Conservation (phyloP, 2,888 invertebrate species). For the Aphidius colemani region DNA sequence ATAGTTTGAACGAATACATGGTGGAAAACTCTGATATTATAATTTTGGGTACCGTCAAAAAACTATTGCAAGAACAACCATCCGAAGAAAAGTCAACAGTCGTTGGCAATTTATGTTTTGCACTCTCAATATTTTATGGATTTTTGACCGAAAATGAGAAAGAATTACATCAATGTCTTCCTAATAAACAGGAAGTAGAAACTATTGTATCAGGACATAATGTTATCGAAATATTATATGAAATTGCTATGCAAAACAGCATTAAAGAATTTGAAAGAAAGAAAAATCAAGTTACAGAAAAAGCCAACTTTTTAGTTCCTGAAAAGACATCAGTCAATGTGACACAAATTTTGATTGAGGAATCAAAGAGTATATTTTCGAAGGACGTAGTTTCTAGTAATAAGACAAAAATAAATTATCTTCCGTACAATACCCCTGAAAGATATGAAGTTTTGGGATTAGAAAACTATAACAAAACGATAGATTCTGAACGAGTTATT, state of each 20-base stretch:
- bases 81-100: too few species aligned
- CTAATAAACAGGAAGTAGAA: constrained; percentile 29
- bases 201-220: constrained; percentile 25
- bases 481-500: too few species aligned
- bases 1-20: too few species aligned
- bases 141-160: neutral
- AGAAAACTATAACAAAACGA: too few species aligned
- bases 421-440: too few species aligned
- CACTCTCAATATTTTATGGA: neutral
- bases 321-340: constrained; percentile 41
- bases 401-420: constrained; percentile 28
- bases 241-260: constrained; percentile 45
- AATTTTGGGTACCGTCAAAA: too few species aligned
- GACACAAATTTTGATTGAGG: constrained; percentile 41
- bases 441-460: too few species aligned
- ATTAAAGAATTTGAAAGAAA: constrained; percentile 39
- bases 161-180: too few species aligned
- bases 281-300: constrained; percentile 39
- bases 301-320: constrained; percentile 43
- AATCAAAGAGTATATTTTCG: constrained; percentile 41
- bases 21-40: too few species aligned
- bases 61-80: too few species aligned
- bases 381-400: constrained; percentile 47
- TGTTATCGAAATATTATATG: constrained; percentile 48
- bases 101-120: too few species aligned